A percentile compares a stretch with the other conserved stretches of the same genome.
phyloP scores from a whole-genome alignment of 2,888 invertebrate genomes.

The Dysmachus trigonus region DNA sequence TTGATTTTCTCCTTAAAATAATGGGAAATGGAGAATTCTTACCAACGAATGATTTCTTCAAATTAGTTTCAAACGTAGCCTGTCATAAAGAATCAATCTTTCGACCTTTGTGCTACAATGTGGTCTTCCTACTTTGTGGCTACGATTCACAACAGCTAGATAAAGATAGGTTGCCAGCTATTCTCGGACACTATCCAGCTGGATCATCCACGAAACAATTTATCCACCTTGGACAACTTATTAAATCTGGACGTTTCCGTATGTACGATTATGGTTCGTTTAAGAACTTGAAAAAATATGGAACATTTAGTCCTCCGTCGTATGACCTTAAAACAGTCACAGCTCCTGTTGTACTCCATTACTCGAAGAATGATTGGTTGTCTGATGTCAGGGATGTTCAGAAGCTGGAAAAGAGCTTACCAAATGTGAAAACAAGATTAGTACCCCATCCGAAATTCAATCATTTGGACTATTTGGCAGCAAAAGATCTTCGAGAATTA shows the following conservation, averaged over 20 bases:
- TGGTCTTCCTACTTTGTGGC: constrained; percentile 67
- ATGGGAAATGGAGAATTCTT: constrained; percentile 67
- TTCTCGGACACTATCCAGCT: constrained; percentile 64
- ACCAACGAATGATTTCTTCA: constrained; percentile 66
- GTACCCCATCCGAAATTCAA: constrained; percentile 68
- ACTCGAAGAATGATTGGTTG: constrained; percentile 72
- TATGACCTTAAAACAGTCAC: constrained; percentile 67
- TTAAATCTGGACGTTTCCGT: constrained; percentile 63
- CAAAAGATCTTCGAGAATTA: constrained; percentile 65
- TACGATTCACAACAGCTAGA: constrained; percentile 61
- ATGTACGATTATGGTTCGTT: constrained; percentile 64
- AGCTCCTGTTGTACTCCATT: constrained; percentile 69
- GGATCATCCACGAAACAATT: constrained; percentile 64
- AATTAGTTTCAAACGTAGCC: constrained; percentile 61
- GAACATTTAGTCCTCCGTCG: constrained; percentile 65
- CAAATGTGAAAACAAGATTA: constrained; percentile 67
- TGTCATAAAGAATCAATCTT: constrained; percentile 66
- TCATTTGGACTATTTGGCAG: constrained; percentile 70
- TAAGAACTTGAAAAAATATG: constrained; percentile 66
- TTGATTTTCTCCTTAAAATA: constrained; percentile 45
- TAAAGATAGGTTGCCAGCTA: constrained; percentile 65
- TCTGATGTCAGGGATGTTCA: constrained; percentile 69
- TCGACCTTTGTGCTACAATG: constrained; percentile 69
- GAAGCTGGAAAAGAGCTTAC: constrained; percentile 66
- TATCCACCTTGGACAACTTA: constrained; percentile 64